Conservation (phyloP, 2,113 vertebrate species). For the Tragelaphus strepsiceros region DNA sequence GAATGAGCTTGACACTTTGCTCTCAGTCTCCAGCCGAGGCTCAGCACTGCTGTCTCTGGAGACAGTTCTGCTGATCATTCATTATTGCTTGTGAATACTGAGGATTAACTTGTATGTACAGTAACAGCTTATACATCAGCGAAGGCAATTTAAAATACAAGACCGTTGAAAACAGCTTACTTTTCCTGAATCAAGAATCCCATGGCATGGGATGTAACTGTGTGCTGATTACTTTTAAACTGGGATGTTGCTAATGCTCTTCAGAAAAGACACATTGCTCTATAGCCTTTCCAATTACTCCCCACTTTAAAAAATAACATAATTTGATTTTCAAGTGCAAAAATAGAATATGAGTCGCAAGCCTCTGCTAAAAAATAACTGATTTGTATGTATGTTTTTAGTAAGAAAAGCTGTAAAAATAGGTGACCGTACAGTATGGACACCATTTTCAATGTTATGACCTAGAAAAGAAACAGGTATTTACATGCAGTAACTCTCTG, state of each 20-base stretch:
- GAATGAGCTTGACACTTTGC: constrained; percentile 72
- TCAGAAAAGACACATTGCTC: constrained; percentile 43
- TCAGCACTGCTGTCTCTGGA: constrained; percentile 71
- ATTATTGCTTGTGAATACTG: constrained; percentile 88
- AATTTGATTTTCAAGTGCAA: constrained; percentile 69
- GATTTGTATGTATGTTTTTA: constrained; percentile 56
- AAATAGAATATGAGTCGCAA: constrained; percentile 67
- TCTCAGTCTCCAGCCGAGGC: constrained; percentile 78
- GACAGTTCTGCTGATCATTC: constrained; percentile 78
- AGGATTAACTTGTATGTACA: constrained; percentile 79
- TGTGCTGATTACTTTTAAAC: constrained; percentile 70
- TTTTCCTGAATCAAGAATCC: constrained; percentile 75
- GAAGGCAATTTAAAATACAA: constrained; percentile 79
- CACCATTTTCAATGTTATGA: constrained; percentile 55
- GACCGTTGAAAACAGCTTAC: constrained; percentile 59
- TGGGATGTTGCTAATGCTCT: constrained; percentile 59
- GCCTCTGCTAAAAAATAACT: constrained; percentile 71
- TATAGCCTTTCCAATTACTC: constrained; percentile 60
- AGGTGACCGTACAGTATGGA: constrained; percentile 30
- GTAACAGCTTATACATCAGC: constrained; percentile 73
- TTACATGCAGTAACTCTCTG: constrained; percentile 56
- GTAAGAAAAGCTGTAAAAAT: constrained; percentile 63
- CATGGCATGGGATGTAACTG: constrained; percentile 57
- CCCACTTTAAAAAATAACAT: constrained; percentile 64
- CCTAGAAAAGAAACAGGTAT: constrained; percentile 65